Evolutionary conservation across 2,797 vertebrate genomes (phyloP).

Genomic region (Corythornis leucogaster): DNA sequence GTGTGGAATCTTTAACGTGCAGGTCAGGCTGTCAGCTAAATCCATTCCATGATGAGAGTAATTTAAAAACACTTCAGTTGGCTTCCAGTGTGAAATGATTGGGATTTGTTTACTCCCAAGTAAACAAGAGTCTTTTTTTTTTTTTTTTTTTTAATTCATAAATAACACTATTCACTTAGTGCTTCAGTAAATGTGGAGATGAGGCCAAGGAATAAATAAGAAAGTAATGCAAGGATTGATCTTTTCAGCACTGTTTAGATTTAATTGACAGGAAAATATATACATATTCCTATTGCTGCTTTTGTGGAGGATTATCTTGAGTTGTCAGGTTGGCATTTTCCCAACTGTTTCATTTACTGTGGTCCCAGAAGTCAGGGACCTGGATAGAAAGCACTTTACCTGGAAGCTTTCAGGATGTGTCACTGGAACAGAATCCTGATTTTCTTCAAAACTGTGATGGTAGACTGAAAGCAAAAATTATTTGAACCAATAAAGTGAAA

Average conservation of each 20-base stretch:
- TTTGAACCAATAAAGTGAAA: not conserved
- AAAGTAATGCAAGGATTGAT: not conserved
- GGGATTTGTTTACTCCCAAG: constrained; percentile 20
- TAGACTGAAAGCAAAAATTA: not conserved
- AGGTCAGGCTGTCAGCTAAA: constrained; percentile 40
- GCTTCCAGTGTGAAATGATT: constrained; percentile 9
- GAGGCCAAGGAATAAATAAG: not conserved
- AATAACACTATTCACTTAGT: not conserved
- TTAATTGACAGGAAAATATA: not conserved
- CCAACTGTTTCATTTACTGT: not conserved
- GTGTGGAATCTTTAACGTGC: not conserved
- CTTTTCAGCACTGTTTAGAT: not conserved
- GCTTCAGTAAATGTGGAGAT: not conserved
- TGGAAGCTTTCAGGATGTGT: not conserved
- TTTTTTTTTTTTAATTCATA: not conserved
- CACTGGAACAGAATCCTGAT: not conserved
- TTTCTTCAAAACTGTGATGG: not conserved
- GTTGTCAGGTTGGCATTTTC: not conserved
- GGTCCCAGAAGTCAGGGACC: not conserved
- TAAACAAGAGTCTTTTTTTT: not conserved
- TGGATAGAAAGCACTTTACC: not conserved
- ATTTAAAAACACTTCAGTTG: constrained; percentile 27
- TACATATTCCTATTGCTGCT: not conserved
- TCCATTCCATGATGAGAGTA: not conserved
- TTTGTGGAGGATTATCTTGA: not conserved